Percentiles rank a stretch among this genome's conserved stretches.
These are phyloP conservation scores for Agelas oroides DNA, from an alignment of 37 sponge, comb jelly and placozoan species.

Conservation along the genomic window DNA sequence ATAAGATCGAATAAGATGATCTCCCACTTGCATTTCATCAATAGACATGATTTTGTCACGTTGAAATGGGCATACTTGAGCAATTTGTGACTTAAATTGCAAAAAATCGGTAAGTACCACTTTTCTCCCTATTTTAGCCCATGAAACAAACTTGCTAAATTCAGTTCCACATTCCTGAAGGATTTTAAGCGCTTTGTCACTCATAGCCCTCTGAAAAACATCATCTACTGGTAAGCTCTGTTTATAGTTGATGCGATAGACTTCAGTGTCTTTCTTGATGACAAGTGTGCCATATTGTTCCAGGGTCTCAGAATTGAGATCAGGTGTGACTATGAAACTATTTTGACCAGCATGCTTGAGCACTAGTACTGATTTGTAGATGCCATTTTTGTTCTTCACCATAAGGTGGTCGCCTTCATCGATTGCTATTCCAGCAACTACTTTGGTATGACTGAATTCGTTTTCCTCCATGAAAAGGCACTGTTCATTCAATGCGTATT, in stretches of 20 bases:
- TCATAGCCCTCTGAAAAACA: constrained; percentile 13
- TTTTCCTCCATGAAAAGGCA: background rate
- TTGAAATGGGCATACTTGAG: constrained; percentile 22
- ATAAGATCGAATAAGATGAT: background rate
- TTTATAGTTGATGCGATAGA: constrained; percentile 44
- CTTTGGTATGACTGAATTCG: background rate
- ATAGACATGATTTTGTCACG: constrained; percentile 28
- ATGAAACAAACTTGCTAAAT: constrained; percentile 6
- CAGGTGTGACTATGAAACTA: constrained; percentile 6
- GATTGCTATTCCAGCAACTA: constrained; percentile 18
- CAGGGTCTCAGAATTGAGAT: background rate
- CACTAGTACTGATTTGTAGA: constrained; percentile 7
- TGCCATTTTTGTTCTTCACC: constrained; percentile 2
- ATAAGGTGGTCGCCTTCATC: constrained; percentile 49
- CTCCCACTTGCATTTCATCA: background rate
- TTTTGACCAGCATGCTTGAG: background rate
- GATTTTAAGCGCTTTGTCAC: constrained; percentile 11
- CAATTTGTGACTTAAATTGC: background rate
- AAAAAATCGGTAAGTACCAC: background rate
- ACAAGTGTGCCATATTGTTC: constrained; percentile 7
- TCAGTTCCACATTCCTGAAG: background rate
- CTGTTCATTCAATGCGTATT: background rate
- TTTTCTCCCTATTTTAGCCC: constrained; percentile 41
- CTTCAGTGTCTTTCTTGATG: background rate
- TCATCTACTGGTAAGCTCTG: constrained; percentile 17